A percentile compares a stretch with the other conserved stretches of the same genome.
phyloP scores from a whole-genome alignment of 2,888 invertebrate genomes.

The Limnephilus lunatus region DNA sequence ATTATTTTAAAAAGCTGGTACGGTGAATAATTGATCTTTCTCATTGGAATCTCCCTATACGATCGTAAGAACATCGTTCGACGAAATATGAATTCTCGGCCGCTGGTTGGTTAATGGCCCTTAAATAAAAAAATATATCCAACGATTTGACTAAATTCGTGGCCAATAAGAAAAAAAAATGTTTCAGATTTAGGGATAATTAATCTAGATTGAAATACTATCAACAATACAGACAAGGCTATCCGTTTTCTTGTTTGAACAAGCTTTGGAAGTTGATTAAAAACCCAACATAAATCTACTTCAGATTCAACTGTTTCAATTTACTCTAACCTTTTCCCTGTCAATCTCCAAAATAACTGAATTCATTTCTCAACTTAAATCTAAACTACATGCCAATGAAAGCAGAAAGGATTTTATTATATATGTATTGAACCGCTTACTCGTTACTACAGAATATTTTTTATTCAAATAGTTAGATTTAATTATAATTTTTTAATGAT shows the following conservation, averaged over 20 bases:
- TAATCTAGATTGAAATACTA: neutral
- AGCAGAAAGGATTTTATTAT: no score
- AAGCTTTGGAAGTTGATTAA: neutral
- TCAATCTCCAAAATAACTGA: neutral
- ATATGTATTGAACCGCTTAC: no score
- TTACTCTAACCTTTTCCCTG: neutral
- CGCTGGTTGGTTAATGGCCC: no score
- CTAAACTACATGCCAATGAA: neutral
- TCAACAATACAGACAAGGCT: neutral
- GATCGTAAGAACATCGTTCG: no score
- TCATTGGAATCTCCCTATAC: no score
- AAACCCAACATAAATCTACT: neutral
- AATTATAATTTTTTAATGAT: no score
- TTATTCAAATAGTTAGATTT: no score
- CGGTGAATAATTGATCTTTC: no score
- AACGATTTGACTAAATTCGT: neutral
- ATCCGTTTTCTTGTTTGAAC: neutral
- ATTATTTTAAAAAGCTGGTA: no score
- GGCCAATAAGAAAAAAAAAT: neutral
- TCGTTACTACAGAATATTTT: no score
- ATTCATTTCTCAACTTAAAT: neutral
- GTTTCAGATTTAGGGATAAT: neutral
- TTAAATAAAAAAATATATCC: no score
- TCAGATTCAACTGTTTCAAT: neutral
- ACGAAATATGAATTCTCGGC: no score